These are phyloP conservation scores for Xylota segnis DNA, from an alignment of 2,888 invertebrate genomes.

Conservation along the genomic window DNA sequence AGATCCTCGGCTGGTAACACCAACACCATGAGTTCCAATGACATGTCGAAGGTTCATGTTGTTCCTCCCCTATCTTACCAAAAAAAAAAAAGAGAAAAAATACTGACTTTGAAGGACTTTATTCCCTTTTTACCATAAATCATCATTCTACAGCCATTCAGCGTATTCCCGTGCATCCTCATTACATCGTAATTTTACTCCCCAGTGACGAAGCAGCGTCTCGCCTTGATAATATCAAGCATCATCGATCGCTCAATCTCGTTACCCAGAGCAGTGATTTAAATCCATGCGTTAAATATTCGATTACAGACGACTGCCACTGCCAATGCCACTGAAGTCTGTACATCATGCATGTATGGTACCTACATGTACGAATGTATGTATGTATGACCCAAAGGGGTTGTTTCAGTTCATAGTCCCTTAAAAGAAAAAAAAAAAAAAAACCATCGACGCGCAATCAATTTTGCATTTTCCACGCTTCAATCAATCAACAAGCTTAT, in stretches of 20 bases:
- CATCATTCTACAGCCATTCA: neutral
- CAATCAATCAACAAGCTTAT: conserved; percentile 29
- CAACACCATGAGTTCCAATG: too few relatives aligned
- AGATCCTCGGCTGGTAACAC: too few relatives aligned
- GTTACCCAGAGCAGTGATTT: neutral
- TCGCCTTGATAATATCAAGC: neutral
- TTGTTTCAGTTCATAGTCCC: neutral
- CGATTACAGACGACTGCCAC: neutral
- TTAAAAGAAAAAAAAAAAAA: conserved; percentile 8
- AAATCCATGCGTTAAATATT: neutral
- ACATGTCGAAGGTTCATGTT: too few relatives aligned
- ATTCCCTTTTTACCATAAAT: neutral
- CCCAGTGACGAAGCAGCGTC: neutral
- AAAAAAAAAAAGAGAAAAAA: too few relatives aligned
- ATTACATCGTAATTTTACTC: neutral
- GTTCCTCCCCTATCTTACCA: too few relatives aligned
- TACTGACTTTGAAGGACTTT: too few relatives aligned
- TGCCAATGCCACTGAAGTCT: neutral
- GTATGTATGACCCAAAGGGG: neutral
- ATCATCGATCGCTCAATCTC: neutral
- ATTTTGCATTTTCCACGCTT: conserved; percentile 40
- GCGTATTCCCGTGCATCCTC: neutral
- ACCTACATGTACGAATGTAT: too few relatives aligned
- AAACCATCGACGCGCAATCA: conserved; percentile 18
- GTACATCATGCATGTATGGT: neutral